Conservation (phyloP, 2,797 vertebrate species). For the Thaleichthys pacificus region DNA sequence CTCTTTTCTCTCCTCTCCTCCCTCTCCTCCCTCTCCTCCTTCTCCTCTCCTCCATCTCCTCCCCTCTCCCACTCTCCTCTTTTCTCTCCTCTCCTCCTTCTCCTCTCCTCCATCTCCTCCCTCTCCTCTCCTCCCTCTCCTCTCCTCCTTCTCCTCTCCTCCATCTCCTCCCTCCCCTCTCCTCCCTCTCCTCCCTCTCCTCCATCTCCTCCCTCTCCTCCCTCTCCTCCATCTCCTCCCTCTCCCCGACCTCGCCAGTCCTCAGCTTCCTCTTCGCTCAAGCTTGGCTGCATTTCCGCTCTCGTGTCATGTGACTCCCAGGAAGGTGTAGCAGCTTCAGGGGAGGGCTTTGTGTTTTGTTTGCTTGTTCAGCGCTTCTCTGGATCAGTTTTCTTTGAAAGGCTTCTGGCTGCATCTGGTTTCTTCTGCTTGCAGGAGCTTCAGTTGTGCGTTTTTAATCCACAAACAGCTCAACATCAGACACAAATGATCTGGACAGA, state of each 20-base stretch:
- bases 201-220: neutral
- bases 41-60: neutral
- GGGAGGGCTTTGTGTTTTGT: constrained; percentile 37
- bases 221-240: neutral
- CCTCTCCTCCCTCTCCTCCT: neutral
- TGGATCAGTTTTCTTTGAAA: constrained; percentile 16
- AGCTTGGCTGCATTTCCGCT: constrained; percentile 47
- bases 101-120: neutral
- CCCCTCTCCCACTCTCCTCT: neutral
- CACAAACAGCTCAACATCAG: constrained; percentile 30
- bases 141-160: too few species aligned
- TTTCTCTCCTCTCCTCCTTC: neutral
- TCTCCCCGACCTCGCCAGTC: constrained; percentile 8
- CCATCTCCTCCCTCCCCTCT: too few species aligned
- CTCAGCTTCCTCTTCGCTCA: constrained; percentile 17
- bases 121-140: too few species aligned
- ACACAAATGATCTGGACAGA: constrained; percentile 72
- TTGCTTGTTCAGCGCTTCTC: neutral
- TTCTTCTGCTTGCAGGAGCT: constrained; percentile 48
- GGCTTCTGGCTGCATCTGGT: constrained; percentile 46
- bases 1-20: neutral
- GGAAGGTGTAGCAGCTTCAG: neutral
- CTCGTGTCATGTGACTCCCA: constrained; percentile 42
- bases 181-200: too few species aligned
- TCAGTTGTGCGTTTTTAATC: constrained; percentile 29